Conservation (phyloP, 2,888 invertebrate species). For the Sepioteuthis lessoniana region DNA sequence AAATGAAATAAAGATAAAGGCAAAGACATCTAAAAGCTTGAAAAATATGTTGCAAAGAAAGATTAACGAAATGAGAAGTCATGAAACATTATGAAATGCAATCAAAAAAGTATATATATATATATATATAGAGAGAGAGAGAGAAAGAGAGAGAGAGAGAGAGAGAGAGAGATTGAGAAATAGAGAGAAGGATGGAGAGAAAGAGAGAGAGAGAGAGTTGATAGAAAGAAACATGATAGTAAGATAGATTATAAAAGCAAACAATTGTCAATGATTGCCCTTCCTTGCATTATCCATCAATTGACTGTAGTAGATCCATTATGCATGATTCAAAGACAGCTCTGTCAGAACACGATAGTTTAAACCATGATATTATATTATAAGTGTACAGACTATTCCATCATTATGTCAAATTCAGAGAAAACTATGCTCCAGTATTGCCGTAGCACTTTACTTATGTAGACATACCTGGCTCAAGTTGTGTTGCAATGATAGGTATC, state of each 20-base stretch:
- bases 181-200: not conserved
- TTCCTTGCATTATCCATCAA: not conserved
- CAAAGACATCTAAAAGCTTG: no score
- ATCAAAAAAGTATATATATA: no score
- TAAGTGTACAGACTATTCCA: not conserved
- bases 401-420: not conserved
- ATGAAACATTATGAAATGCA: no score
- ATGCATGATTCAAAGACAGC: not conserved
- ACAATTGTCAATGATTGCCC: not conserved
- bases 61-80: no score
- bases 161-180: not conserved
- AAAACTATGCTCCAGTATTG: not conserved
- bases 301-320: not conserved
- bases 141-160: not conserved
- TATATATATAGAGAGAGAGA: not conserved
- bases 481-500: not conserved
- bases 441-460: not conserved
- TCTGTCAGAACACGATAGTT: constrained; percentile 21
- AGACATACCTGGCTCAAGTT: not conserved
- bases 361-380: constrained; percentile 23
- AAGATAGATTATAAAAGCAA: not conserved
- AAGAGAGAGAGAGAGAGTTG: not conserved
- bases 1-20: no score
- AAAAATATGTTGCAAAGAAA: no score
- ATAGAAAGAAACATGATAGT: not conserved